Evolutionary conservation across 92 coral and sea anemone genomes (phyloP).

Genomic region (Anthopleura xanthogrammica): DNA sequence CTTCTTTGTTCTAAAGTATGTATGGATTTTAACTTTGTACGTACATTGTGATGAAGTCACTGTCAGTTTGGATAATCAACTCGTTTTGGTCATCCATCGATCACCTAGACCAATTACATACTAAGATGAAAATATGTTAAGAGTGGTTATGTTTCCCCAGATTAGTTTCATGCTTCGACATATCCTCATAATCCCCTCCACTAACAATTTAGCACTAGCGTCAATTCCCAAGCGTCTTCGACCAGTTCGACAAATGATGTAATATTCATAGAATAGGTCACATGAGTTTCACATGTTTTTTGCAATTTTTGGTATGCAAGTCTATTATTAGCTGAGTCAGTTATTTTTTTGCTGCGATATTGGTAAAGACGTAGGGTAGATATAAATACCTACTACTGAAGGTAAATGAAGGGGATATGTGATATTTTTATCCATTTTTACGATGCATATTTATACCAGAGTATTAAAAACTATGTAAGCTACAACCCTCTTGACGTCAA

Average conservation of each 20-base stretch:
- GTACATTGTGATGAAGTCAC: no score
- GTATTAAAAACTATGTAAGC: background rate
- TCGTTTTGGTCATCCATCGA: no score
- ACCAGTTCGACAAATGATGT: background rate
- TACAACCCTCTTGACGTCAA: background rate
- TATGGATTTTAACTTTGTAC: background rate
- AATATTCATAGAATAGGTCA: background rate
- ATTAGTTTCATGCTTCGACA: background rate
- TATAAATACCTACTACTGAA: background rate
- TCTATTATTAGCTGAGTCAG: background rate
- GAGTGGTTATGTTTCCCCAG: no score
- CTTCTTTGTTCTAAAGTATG: background rate
- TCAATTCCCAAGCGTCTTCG: background rate
- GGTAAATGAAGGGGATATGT: background rate
- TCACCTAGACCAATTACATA: no score
- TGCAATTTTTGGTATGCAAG: background rate
- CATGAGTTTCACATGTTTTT: background rate
- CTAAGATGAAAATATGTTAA: no score
- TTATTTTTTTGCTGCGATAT: background rate
- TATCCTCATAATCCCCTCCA: background rate
- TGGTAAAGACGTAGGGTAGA: background rate
- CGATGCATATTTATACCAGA: background rate
- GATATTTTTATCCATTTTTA: background rate
- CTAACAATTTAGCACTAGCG: background rate
- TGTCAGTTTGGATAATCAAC: no score